These are phyloP conservation scores for Hyppa rectilinea DNA, from an alignment of 2,888 invertebrate genomes.

Conservation along the genomic window DNA sequence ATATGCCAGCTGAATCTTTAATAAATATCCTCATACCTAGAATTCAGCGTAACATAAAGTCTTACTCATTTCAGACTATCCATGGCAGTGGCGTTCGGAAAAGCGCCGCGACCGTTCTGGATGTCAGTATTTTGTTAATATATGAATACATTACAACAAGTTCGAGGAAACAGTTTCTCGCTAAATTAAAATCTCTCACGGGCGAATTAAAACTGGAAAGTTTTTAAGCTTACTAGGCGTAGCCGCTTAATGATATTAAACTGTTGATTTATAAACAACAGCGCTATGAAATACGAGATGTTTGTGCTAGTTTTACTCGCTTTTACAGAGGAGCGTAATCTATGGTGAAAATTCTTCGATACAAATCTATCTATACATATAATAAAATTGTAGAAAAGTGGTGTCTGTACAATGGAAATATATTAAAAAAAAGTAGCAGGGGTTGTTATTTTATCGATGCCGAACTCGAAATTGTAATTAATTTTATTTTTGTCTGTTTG, in stretches of 20 bases:
- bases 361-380: too few species aligned
- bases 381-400: too few species aligned
- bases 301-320: constrained; percentile 44
- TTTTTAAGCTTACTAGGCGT: constrained; percentile 84
- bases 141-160: constrained; percentile 85
- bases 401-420: too few species aligned
- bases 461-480: too few species aligned
- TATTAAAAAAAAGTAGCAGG: too few species aligned
- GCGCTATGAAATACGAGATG: constrained; percentile 73
- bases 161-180: constrained; percentile 82
- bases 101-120: constrained; percentile 55
- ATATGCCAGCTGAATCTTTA: too few species aligned
- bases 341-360: constrained; percentile 61
- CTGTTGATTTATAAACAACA: constrained; percentile 85
- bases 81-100: constrained; percentile 28
- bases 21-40: too few species aligned
- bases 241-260: constrained; percentile 86
- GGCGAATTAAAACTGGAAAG: constrained; percentile 84
- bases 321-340: constrained; percentile 40
- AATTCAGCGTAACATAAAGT: constrained; percentile 3
- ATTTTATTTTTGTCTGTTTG: too few species aligned
- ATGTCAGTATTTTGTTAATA: constrained; percentile 81
- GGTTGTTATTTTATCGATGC: too few species aligned
- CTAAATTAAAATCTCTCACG: constrained; percentile 86
- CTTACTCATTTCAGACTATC: constrained; percentile 24